These are phyloP conservation scores for Zosterops japonicus DNA, from an alignment of 2,113 vertebrate species.

Conservation along the genomic window DNA sequence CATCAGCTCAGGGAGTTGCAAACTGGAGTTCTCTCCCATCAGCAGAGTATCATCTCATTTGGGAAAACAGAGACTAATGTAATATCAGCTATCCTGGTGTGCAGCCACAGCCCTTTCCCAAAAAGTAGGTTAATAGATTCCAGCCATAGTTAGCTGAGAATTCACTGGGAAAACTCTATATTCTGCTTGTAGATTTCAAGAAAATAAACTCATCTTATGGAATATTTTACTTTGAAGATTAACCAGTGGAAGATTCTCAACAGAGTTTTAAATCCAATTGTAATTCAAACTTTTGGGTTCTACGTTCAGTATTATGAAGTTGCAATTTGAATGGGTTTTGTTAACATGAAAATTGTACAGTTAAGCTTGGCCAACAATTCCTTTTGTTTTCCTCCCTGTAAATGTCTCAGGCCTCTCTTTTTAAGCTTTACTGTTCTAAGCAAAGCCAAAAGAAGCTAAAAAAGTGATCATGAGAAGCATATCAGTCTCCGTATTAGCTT, in stretches of 20 bases:
- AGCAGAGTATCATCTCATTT: background rate
- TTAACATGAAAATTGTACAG: background rate
- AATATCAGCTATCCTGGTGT: background rate
- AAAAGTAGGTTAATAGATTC: background rate
- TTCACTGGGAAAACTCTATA: background rate
- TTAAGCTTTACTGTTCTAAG: constrained; percentile 9
- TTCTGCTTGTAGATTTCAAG: background rate
- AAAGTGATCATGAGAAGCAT: background rate
- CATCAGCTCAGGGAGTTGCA: constrained; percentile 46
- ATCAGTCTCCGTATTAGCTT: background rate
- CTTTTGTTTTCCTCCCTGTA: background rate
- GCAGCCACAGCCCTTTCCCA: background rate
- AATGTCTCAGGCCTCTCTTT: background rate
- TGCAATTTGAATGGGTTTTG: background rate
- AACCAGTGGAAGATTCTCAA: background rate
- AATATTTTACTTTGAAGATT: background rate
- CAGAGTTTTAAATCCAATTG: background rate
- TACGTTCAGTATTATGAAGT: background rate
- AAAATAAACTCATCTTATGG: background rate
- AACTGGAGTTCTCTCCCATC: background rate
- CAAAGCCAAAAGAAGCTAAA: constrained; percentile 34
- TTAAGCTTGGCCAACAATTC: background rate
- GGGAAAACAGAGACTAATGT: background rate
- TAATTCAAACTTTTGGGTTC: background rate
- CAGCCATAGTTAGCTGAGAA: background rate